Base-by-base conservation (phyloP, 92 coral and sea anemone species). In the Hydrozoanthus gracilis region DNA sequence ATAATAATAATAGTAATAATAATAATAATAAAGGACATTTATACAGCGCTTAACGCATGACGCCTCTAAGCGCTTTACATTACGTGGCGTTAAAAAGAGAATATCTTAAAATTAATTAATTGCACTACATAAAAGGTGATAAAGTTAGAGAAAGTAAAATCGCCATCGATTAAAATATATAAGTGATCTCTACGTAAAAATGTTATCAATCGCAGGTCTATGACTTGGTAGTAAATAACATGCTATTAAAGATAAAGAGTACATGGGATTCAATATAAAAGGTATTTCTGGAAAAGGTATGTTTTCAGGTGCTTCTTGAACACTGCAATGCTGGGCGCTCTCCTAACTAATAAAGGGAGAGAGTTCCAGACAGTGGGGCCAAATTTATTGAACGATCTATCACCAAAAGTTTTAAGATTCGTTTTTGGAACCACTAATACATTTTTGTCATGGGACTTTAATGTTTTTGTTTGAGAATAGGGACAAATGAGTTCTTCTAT, bases 321-420 rank as follows among this genome's bases (percentile, higher is more conserved):
- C 60, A 54, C 60, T 54, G 60, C 60, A 54, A 54, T 54, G 60
- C 60, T 54, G 60, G 60, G 60, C 60, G 60, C 60, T 54, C 60
- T 54, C 60, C 60, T 54, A 54, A 54, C 60, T 54, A 54, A 54
- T 54, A 54, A 54, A 54, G 60, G 60, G 60, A 54, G 60, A 54
- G 2, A 54, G 60, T 54, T 2, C 60, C 60, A 54, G 60, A 54
- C 60, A 54, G 60, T 54, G 60, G 60, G 2, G 60, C 60, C 60
- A 54, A 54, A 54, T 54, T 54, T 54, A 54, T 2, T 54, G 60
- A 54, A 54, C 60, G 60, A 54, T 54, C 60, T 54, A 54, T 54
- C 60, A 54, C 60, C 60, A 54, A 54, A 54, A 54, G 60, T 54
- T 54, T 54, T 54, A 54, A 54, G 60, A 54, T 54, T 54, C 60